Evolutionary conservation across 2,797 vertebrate genomes (phyloP), one percentile per base, ranked within the genome.

Genomic region (Sebastes paucispinis): DNA sequence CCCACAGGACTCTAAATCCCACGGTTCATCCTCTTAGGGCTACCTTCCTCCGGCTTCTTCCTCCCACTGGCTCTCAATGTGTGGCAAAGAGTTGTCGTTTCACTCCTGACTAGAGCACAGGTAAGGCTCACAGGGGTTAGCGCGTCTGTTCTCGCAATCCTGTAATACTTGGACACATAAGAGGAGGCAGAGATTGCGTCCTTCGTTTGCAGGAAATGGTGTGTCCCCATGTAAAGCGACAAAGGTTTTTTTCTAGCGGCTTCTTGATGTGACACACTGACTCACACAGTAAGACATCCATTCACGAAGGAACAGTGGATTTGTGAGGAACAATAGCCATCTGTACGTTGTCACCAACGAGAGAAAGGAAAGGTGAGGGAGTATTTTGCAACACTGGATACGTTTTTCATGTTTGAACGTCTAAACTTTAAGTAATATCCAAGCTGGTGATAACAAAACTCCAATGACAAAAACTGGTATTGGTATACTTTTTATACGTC

Each of bases 1-100:
- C 88, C 93, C 92, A 89, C 93, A 93, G 89, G 92, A 93, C 87
- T 90, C 81, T 88, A 94, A 95, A 95, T 95, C 94, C 93, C 90
- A 89, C 79, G 39, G 91, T 95, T 95, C 94, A 94, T 94, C 92
- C 91, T 94, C 89, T 89, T 73, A 87, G 90, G 88, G 82, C 89
- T 81, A 63, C 87, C 80, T 84, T 90, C 84, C 83, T 88, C 75
- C 50, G 58, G 81, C 75, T 86, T 85, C 87, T 82, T 80, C 80
- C 87, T 89, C 85, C 87, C 87, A 85, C 90, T 72, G 77, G 86
- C 78, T 92, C 92, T 89, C 91, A 81, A 87, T 94, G 93, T 94
- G 93, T 91, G 92, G 92, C 86, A 83, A 91, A 90, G 88, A 87
- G 84, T 84, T 85, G 87, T 91, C 85, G 77, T 87, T 90, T 88